A percentile compares a stretch with the other conserved stretches of the same genome.
These are phyloP conservation scores for Ornithoptera alexandrae DNA, from an alignment of 2,888 invertebrate genomes.

Conservation along the genomic window DNA sequence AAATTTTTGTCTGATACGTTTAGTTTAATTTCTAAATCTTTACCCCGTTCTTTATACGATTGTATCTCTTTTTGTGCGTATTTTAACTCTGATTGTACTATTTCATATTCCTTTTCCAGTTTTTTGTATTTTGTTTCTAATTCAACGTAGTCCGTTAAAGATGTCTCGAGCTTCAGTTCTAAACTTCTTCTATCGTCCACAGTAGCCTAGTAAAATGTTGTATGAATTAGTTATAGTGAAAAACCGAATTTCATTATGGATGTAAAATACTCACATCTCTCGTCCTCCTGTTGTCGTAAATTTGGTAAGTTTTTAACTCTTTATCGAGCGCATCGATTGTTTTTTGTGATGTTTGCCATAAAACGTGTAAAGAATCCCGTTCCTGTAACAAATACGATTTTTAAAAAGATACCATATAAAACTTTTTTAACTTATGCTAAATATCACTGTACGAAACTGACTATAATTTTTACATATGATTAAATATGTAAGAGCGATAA, in stretches of 20 bases:
- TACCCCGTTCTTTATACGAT: constrained; percentile 62
- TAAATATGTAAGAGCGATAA: background rate
- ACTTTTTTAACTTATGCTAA: background rate
- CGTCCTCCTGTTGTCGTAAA: constrained; percentile 53
- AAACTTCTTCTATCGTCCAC: constrained; percentile 76
- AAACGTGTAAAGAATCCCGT: constrained; percentile 81
- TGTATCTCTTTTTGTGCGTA: constrained; percentile 69
- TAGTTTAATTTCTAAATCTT: constrained; percentile 52
- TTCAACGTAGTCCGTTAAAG: constrained; percentile 75
- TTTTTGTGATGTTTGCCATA: constrained; percentile 84
- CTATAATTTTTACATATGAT: background rate
- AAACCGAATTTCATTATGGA: background rate
- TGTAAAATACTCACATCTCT: constrained; percentile 46
- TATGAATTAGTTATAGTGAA: background rate
- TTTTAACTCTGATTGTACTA: constrained; percentile 54
- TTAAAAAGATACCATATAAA: background rate
- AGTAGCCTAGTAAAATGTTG: constrained; percentile 46
- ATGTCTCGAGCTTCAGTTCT: constrained; percentile 77
- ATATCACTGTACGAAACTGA: background rate
- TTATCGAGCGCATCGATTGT: constrained; percentile 84
- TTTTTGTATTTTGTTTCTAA: constrained; percentile 68
- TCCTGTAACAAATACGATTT: constrained; percentile 65
- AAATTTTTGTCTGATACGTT: constrained; percentile 48
- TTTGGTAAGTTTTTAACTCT: constrained; percentile 81
- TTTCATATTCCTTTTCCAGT: constrained; percentile 44